Conservation (phyloP, 1,140 invertebrate genomes). For the Monochamus saltuarius region DNA sequence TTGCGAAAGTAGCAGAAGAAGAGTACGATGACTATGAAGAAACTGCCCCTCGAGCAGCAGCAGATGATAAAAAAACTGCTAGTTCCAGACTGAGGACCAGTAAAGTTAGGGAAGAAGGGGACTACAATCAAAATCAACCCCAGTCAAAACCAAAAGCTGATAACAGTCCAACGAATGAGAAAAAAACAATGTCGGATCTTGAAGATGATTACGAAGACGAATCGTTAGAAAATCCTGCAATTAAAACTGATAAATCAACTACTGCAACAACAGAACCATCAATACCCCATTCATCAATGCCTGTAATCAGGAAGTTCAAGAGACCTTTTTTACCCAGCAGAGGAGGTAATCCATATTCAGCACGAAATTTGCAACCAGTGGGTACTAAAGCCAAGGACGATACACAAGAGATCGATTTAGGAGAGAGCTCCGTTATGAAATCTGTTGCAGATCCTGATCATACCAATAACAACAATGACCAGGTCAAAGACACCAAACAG, state of each 20-base stretch:
- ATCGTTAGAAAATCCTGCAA: slow-evolving; percentile 20
- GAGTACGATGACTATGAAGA: slow-evolving; percentile 38
- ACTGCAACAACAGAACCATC: slow-evolving; percentile 1
- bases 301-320: slow-evolving; percentile 53
- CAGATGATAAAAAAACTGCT: slow-evolving; percentile 9
- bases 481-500: no score
- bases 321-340: slow-evolving; percentile 75
- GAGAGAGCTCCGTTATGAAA: no score
- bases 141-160: slow-evolving; percentile 1
- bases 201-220: background rate
- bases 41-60: slow-evolving; percentile 24
- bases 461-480: no score
- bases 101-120: background rate
- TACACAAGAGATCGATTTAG: background rate
- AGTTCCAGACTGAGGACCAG: slow-evolving; percentile 1
- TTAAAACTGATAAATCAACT: background rate
- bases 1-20: slow-evolving; percentile 15
- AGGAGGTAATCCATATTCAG: slow-evolving; percentile 72
- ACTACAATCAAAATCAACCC: no score
- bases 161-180: no score
- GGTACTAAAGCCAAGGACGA: slow-evolving; percentile 54
- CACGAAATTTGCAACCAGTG: slow-evolving; percentile 70
- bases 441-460: no score
- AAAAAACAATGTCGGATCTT: no score
- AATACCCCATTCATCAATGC: no score